These are phyloP conservation scores for Zaprionus vittiger DNA, from an alignment of 1,140 invertebrate species.

Conservation along the genomic window DNA sequence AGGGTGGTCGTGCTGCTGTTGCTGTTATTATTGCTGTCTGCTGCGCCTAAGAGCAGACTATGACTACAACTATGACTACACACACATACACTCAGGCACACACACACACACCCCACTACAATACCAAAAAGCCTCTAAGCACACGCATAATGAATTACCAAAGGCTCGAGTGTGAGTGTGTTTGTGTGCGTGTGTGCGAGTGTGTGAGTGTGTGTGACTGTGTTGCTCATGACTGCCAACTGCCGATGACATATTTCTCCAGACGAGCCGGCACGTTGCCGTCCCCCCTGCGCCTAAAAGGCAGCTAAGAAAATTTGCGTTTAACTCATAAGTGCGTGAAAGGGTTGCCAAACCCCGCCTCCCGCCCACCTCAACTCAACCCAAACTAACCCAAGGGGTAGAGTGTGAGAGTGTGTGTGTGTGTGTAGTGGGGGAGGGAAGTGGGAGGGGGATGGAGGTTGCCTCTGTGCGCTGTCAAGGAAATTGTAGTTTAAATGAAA, in stretches of 20 bases:
- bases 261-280: conserved; percentile 51
- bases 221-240: conserved; percentile 52
- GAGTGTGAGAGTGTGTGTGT: not conserved
- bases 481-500: conserved; percentile 83
- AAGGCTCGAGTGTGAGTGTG: conserved; percentile 39
- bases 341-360: conserved; percentile 64
- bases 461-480: conserved; percentile 79
- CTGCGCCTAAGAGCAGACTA: conserved; percentile 71
- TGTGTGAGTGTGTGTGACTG: conserved; percentile 16
- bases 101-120: conserved; percentile 53
- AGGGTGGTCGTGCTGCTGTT: conserved; percentile 10
- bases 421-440: not conserved
- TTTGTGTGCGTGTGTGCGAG: conserved; percentile 15
- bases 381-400: not conserved
- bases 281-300: conserved; percentile 64
- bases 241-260: conserved; percentile 82
- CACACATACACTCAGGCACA: not conserved
- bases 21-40: conserved; percentile 49
- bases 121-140: conserved; percentile 73
- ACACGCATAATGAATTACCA: conserved; percentile 82
- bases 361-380: not conserved
- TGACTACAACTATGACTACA: conserved; percentile 29
- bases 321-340: conserved; percentile 83
- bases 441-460: conserved; percentile 23
- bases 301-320: conserved; percentile 82